Conservation (phyloP, 1,140 invertebrate genomes). For the Drosophila melanica region DNA sequence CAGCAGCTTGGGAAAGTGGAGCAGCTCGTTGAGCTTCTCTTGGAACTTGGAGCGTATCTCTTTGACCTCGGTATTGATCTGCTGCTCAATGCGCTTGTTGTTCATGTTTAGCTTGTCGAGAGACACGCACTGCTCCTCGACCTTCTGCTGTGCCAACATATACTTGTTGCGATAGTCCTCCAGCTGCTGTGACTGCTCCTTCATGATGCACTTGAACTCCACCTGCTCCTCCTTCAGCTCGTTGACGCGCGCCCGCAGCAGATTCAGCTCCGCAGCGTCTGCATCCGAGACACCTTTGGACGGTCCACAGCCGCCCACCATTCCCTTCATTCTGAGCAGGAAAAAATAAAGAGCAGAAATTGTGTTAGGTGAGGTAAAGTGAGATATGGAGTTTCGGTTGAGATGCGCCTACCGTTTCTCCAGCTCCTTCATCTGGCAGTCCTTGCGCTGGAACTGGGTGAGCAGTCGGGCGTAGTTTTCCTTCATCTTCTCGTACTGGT, state of each 20-base stretch:
- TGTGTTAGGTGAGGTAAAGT: not conserved
- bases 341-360: not conserved
- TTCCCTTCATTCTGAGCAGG: slow-evolving; percentile 63
- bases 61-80: slow-evolving; percentile 90
- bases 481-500: slow-evolving; percentile 77
- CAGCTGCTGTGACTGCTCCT: slow-evolving; percentile 88
- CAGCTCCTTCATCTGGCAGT: slow-evolving; percentile 76
- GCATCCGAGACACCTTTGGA: slow-evolving; percentile 50
- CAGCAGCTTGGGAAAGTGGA: slow-evolving; percentile 89
- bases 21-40: slow-evolving; percentile 90
- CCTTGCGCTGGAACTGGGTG: slow-evolving; percentile 74
- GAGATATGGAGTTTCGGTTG: not conserved
- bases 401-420: slow-evolving; percentile 60
- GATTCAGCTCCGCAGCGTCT: slow-evolving; percentile 70
- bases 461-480: slow-evolving; percentile 77
- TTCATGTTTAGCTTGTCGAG: slow-evolving; percentile 91
- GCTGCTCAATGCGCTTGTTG: slow-evolving; percentile 89
- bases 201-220: slow-evolving; percentile 87
- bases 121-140: slow-evolving; percentile 89
- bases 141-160: slow-evolving; percentile 88
- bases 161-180: slow-evolving; percentile 91
- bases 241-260: slow-evolving; percentile 67
- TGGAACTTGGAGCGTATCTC: slow-evolving; percentile 90
- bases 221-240: slow-evolving; percentile 84
- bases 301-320: slow-evolving; percentile 42